phyloP scores from a whole-genome alignment of 2,888 invertebrate genomes.

The Stenichneumon culpator region DNA sequence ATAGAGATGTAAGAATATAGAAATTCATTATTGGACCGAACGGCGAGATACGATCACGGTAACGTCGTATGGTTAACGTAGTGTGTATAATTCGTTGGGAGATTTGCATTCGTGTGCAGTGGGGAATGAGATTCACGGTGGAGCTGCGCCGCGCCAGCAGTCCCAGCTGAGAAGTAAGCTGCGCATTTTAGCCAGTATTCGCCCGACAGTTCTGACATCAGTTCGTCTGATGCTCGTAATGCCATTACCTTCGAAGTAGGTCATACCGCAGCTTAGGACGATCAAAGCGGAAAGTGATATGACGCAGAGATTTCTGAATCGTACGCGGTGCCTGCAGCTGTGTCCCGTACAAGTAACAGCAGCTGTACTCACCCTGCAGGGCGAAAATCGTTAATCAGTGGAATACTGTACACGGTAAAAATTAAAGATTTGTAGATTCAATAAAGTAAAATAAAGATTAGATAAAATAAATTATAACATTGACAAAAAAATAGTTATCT shows the following conservation, averaged over 20 bases:
- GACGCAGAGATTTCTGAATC: neutral
- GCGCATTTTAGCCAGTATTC: neutral
- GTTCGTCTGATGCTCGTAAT: constrained; percentile 1
- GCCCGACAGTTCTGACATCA: constrained; percentile 1
- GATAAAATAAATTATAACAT: too few relatives aligned
- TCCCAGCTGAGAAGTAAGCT: constrained; percentile 3
- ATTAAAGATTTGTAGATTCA: too few relatives aligned
- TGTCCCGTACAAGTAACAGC: too few relatives aligned
- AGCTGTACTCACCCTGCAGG: too few relatives aligned
- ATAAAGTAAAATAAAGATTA: too few relatives aligned
- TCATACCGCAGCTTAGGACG: constrained; percentile 54
- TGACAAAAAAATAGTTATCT: too few relatives aligned
- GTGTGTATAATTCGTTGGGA: neutral
- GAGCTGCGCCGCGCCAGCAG: neutral
- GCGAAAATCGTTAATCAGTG: too few relatives aligned
- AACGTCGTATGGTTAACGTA: neutral
- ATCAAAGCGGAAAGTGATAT: constrained; percentile 56
- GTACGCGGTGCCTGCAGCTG: neutral
- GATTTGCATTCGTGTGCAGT: neutral
- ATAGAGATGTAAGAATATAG: too few relatives aligned
- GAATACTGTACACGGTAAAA: too few relatives aligned
- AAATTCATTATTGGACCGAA: too few relatives aligned
- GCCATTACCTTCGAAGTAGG: constrained; percentile 55
- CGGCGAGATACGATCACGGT: too few relatives aligned
- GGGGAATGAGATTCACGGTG: neutral